Conservation (phyloP, 2,888 invertebrate genomes). For the Pristionchus exspectatus region DNA sequence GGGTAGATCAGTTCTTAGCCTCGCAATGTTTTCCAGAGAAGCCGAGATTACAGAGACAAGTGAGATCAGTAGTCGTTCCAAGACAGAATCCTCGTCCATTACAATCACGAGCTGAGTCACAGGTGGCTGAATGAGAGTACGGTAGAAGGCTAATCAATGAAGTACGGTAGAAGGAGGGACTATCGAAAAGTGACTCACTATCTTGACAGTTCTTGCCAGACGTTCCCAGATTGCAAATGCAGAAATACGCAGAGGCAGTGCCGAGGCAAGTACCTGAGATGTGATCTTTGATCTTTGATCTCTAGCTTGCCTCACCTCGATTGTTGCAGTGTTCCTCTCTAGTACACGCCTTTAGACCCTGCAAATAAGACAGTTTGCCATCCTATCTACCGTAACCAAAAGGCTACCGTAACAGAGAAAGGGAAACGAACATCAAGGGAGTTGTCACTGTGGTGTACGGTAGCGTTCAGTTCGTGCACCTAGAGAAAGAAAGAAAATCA, state of each 20-base stretch:
- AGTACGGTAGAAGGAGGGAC: neutral
- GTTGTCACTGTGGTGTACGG: conserved; percentile 45
- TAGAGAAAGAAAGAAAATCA: conserved; percentile 1
- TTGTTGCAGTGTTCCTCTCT: conserved; percentile 70
- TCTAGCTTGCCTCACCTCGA: conserved; percentile 60
- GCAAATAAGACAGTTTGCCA: neutral
- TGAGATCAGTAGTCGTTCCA: conserved; percentile 68
- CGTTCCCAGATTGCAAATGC: conserved; percentile 73
- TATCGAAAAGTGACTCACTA: conserved; percentile 60
- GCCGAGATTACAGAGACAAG: conserved; percentile 72
- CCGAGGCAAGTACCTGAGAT: conserved; percentile 68
- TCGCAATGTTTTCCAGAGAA: conserved; percentile 71
- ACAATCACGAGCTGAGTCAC: conserved; percentile 74
- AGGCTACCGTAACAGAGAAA: neutral
- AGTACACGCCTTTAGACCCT: conserved; percentile 60
- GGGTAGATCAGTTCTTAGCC: conserved; percentile 59
- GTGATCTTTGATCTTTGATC: conserved; percentile 25
- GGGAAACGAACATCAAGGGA: conserved; percentile 41
- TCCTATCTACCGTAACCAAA: conserved; percentile 24
- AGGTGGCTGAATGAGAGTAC: conserved; percentile 68
- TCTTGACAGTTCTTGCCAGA: conserved; percentile 74
- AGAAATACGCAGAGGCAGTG: conserved; percentile 68
- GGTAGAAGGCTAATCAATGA: too few relatives aligned
- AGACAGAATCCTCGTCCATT: conserved; percentile 75
- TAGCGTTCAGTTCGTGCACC: conserved; percentile 41